phyloP scores from a whole-genome alignment of 2,113 vertebrate genomes.

The Ranitomeya imitator region DNA sequence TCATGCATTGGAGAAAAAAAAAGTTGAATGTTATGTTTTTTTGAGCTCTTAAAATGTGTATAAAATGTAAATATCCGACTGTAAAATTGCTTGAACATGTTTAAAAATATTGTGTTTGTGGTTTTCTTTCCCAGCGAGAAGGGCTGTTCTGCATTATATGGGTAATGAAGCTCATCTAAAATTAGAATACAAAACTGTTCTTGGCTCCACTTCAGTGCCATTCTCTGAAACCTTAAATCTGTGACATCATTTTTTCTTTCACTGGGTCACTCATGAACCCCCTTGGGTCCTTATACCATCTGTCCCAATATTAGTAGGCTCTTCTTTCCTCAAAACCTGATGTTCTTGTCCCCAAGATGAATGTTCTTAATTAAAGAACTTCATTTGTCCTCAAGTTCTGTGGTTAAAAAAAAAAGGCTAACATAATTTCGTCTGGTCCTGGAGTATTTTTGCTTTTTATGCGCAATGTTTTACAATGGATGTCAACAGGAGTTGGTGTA shows the following conservation, averaged over 20 bases:
- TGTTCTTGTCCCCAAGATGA: constrained; percentile 78
- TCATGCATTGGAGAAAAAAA: not conserved
- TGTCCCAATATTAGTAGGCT: constrained; percentile 78
- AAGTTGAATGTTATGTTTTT: not conserved
- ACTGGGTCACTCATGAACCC: constrained; percentile 70
- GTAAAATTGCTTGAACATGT: constrained; percentile 27
- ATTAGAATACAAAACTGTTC: constrained; percentile 53
- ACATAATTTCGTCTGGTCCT: not conserved
- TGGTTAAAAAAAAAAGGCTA: not conserved
- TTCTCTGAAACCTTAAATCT: constrained; percentile 72
- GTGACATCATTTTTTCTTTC: constrained; percentile 63
- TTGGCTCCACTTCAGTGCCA: constrained; percentile 50
- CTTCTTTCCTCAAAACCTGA: constrained; percentile 73
- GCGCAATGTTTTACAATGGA: not conserved
- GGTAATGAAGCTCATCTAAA: constrained; percentile 53
- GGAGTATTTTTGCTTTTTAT: not conserved
- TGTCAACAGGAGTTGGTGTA: constrained; percentile 7
- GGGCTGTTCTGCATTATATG: constrained; percentile 39
- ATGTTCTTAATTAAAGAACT: constrained; percentile 79
- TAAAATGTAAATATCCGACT: constrained; percentile 23
- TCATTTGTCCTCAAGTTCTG: constrained; percentile 71
- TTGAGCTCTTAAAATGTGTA: not conserved
- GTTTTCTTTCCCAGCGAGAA: constrained; percentile 17
- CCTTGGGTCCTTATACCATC: constrained; percentile 76
- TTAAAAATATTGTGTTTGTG: constrained; percentile 30